Evolutionary conservation across 2,888 invertebrate species (phyloP).

Genomic region (Stomorhina lunata): DNA sequence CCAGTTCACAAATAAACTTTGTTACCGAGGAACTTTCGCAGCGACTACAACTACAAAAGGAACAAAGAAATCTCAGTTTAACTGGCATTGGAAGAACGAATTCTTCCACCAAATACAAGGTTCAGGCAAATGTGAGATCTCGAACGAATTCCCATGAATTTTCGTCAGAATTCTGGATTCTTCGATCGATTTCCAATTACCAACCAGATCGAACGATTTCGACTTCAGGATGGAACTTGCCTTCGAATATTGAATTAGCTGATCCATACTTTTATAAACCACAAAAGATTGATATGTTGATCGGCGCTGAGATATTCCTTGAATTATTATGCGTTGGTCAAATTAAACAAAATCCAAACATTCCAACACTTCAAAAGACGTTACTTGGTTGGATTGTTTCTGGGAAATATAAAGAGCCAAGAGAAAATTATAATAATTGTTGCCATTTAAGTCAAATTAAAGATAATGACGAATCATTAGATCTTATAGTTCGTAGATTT

Average conservation of each 20-base stretch:
- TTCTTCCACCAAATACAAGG: too few species aligned
- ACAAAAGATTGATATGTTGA: slow-evolving; percentile 22
- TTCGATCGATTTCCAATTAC: slow-evolving; percentile 14
- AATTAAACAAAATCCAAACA: slow-evolving; percentile 6
- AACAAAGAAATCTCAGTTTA: too few species aligned
- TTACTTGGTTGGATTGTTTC: slow-evolving; percentile 51
- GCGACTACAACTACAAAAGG: too few species aligned
- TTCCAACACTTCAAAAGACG: slow-evolving; percentile 38
- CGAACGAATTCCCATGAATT: slow-evolving; percentile 13
- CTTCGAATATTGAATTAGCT: slow-evolving; percentile 40
- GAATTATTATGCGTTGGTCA: slow-evolving; percentile 38
- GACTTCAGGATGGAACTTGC: slow-evolving; percentile 39
- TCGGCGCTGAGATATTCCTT: slow-evolving; percentile 30
- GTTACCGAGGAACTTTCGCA: too few species aligned
- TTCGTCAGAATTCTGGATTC: slow-evolving; percentile 7
- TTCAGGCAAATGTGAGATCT: too few species aligned
- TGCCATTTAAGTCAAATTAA: neutral
- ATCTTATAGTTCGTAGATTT: slow-evolving; percentile 46
- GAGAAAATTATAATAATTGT: neutral
- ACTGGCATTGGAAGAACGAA: too few species aligned
- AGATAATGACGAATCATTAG: slow-evolving; percentile 4
- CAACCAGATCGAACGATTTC: slow-evolving; percentile 6
- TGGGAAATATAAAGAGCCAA: neutral
- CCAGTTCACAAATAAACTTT: too few species aligned
- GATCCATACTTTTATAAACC: slow-evolving; percentile 53